Evolutionary conservation across 2,113 vertebrate species (phyloP).

Genomic region (Pleuronectes platessa): DNA sequence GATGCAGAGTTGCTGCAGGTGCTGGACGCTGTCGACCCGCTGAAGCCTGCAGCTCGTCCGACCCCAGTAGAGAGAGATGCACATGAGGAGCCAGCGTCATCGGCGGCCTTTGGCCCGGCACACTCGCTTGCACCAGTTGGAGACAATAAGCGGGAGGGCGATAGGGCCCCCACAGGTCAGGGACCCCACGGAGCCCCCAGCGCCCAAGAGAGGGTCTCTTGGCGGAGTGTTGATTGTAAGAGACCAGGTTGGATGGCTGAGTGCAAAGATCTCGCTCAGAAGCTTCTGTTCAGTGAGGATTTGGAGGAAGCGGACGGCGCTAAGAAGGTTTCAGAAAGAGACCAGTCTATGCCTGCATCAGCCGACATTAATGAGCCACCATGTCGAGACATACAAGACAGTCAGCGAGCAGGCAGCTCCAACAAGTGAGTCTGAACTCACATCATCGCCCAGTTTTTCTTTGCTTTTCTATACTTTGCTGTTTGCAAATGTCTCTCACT

Average conservation of each 20-base stretch:
- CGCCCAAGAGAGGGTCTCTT: conserved; percentile 9
- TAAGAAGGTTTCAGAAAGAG: conserved; percentile 10
- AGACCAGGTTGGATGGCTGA: conserved; percentile 58
- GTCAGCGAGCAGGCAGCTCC: conserved; percentile 16
- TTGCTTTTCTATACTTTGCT: neutral
- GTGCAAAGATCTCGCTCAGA: conserved; percentile 77
- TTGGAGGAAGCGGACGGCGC: conserved; percentile 38
- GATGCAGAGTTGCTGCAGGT: conserved; percentile 71
- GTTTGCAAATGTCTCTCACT: neutral
- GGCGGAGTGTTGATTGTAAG: conserved; percentile 21
- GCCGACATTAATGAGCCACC: neutral
- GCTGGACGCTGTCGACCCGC: conserved; percentile 50
- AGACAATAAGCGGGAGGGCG: neutral
- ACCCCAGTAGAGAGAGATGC: conserved; percentile 5
- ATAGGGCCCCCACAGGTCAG: neutral
- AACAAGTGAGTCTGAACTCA: conserved; percentile 46
- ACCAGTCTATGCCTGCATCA: conserved; percentile 1
- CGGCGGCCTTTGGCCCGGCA: neutral
- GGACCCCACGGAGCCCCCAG: neutral
- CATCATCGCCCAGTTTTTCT: neutral
- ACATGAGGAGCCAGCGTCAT: conserved; percentile 6
- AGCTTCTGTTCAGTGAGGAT: conserved; percentile 79
- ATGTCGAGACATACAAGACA: conserved; percentile 25
- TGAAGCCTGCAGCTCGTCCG: conserved; percentile 17
- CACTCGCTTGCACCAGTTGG: neutral